These are phyloP conservation scores for Agrochola macilenta DNA, from an alignment of 2,888 invertebrate genomes.

Conservation along the genomic window DNA sequence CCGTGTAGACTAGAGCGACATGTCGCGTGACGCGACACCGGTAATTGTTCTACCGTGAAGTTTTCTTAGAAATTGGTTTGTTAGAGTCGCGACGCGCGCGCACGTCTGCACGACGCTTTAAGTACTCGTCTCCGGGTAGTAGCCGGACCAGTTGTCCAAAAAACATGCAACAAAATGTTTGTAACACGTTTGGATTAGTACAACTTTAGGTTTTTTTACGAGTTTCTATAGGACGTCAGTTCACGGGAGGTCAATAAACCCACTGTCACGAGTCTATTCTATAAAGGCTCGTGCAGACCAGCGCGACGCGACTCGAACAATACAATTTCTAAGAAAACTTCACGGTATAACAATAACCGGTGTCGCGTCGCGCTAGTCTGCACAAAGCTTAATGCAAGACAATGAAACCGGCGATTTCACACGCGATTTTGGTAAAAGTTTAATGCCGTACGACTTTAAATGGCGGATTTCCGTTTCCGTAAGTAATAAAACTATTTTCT, in stretches of 20 bases:
- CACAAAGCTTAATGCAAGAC: conserved; percentile 16
- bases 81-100: too few species aligned
- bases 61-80: too few species aligned
- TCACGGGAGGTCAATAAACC: conserved; percentile 38
- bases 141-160: background rate
- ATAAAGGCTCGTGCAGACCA: too few species aligned
- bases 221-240: background rate
- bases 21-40: too few species aligned
- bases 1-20: too few species aligned
- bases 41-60: too few species aligned
- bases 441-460: conserved; percentile 38
- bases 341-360: too few species aligned
- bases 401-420: conserved; percentile 25
- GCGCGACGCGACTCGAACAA: too few species aligned
- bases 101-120: too few species aligned
- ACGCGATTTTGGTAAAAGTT: conserved; percentile 42
- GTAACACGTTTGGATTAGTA: background rate
- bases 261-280: background rate
- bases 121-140: too few species aligned
- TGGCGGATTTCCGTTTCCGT: conserved; percentile 67
- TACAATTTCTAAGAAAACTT: too few species aligned
- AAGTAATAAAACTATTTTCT: conserved; percentile 60
- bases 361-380: too few species aligned
- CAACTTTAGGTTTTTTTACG: conserved; percentile 3
- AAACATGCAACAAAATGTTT: background rate